Conservation (phyloP, 2,888 invertebrate genomes). For the Pecten maximus region DNA sequence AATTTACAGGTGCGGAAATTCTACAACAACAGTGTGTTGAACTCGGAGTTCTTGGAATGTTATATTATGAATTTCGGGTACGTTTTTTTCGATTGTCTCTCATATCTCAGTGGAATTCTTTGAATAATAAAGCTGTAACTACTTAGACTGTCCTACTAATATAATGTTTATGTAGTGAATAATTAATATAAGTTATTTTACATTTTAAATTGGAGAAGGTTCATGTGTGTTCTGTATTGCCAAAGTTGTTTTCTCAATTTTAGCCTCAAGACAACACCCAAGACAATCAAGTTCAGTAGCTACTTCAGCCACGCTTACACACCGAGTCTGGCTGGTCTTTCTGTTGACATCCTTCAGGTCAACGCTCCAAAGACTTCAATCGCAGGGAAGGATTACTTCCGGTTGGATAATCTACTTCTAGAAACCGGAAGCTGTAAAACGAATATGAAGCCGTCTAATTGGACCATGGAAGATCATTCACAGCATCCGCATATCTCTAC, state of each 20-base stretch:
- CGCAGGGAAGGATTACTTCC: slow-evolving; percentile 59
- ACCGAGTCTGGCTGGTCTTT: slow-evolving; percentile 52
- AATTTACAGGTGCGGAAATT: slow-evolving; percentile 54
- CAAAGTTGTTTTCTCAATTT: neutral
- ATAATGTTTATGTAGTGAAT: too few relatives aligned
- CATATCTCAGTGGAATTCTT: slow-evolving; percentile 35
- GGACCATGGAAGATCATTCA: slow-evolving; percentile 49
- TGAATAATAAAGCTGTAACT: too few relatives aligned
- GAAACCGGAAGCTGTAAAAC: slow-evolving; percentile 61
- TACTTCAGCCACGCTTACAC: slow-evolving; percentile 56
- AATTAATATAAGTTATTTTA: too few relatives aligned
- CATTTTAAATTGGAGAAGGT: too few relatives aligned
- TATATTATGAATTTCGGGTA: slow-evolving; percentile 62
- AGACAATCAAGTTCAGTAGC: slow-evolving; percentile 46
- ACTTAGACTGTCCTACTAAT: too few relatives aligned
- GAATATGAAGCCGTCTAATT: slow-evolving; percentile 61
- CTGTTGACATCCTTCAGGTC: slow-evolving; percentile 58
- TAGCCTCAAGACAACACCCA: slow-evolving; percentile 42
- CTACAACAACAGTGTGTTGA: slow-evolving; percentile 57
- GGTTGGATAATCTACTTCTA: slow-evolving; percentile 63
- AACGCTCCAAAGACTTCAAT: slow-evolving; percentile 58
- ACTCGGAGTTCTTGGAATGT: slow-evolving; percentile 61
- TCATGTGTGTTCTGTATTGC: too few relatives aligned
- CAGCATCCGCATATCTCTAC: slow-evolving; percentile 14
- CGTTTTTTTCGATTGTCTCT: slow-evolving; percentile 30